phyloP scores from a whole-genome alignment of 1,140 invertebrate genomes.

The Psix sp. region DNA sequence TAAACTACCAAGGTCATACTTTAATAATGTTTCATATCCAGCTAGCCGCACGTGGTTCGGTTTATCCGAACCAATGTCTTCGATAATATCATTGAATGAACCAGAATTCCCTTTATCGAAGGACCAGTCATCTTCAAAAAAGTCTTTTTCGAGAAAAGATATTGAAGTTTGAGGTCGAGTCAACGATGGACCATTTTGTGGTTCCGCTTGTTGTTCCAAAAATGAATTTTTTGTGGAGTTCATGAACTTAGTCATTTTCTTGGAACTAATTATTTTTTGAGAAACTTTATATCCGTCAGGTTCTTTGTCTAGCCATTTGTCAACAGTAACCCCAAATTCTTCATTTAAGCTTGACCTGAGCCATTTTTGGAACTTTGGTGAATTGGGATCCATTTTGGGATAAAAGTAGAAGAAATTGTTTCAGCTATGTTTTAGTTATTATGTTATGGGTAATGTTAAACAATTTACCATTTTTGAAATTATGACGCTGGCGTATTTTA shows the following conservation, averaged over 20 bases:
- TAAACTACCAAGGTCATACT: constrained; percentile 65
- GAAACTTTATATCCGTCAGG: constrained; percentile 58
- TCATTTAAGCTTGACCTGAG: constrained; percentile 67
- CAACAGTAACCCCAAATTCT: constrained; percentile 65
- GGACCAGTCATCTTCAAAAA: constrained; percentile 68
- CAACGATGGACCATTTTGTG: constrained; percentile 16
- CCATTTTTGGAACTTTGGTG: constrained; percentile 66
- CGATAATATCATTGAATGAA: constrained; percentile 62
- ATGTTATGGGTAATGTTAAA: no score
- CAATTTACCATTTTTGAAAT: no score
- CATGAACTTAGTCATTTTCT: constrained; percentile 65
- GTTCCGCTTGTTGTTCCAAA: constrained; percentile 45
- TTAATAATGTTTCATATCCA: constrained; percentile 70
- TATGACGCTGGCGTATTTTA: no score
- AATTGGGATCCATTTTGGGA: constrained; percentile 27
- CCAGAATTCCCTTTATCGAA: constrained; percentile 58
- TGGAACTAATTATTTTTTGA: constrained; percentile 65
- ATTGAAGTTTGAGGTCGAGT: constrained; percentile 60
- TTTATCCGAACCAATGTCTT: constrained; percentile 66
- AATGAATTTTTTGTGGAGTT: constrained; percentile 58
- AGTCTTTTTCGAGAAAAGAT: constrained; percentile 63
- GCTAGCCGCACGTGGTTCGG: constrained; percentile 72
- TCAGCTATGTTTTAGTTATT: no score
- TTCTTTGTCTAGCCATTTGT: constrained; percentile 61
- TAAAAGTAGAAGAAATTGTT: no score